A percentile compares a stretch with the other conserved stretches of the same genome.
These are phyloP conservation scores for Helicolenus hilgendorfi DNA, from an alignment of 2,797 vertebrate species.

Conservation along the genomic window DNA sequence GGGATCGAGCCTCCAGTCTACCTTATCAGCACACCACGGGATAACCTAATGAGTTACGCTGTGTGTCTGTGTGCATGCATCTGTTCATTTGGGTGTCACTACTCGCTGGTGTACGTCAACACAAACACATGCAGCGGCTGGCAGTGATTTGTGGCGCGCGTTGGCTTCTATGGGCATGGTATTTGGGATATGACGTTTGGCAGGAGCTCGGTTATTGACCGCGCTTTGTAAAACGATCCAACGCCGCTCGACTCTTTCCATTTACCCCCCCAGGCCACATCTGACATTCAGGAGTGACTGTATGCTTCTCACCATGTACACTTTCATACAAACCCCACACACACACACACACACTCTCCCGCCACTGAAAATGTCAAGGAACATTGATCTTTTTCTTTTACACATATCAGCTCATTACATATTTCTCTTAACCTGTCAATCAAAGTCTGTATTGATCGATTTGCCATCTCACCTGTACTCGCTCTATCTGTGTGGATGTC, in stretches of 20 bases:
- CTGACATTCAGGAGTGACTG: slow-evolving; percentile 81
- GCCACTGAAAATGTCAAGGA: slow-evolving; percentile 73
- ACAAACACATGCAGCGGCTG: not conserved
- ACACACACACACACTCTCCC: not conserved
- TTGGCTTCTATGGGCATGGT: slow-evolving; percentile 36
- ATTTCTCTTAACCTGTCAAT: slow-evolving; percentile 65
- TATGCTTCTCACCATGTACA: slow-evolving; percentile 10
- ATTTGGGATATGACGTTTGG: slow-evolving; percentile 64
- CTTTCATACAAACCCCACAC: not conserved
- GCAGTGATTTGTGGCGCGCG: not conserved
- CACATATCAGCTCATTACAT: slow-evolving; percentile 35
- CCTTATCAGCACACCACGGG: slow-evolving; percentile 68
- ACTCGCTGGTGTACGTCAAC: not conserved
- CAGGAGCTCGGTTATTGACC: slow-evolving; percentile 68
- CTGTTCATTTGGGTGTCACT: slow-evolving; percentile 16
- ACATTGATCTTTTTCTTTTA: slow-evolving; percentile 58
- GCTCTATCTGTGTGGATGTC: slow-evolving; percentile 26
- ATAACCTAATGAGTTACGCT: slow-evolving; percentile 45
- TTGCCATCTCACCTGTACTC: slow-evolving; percentile 21
- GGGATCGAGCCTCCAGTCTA: slow-evolving; percentile 25
- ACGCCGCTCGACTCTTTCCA: slow-evolving; percentile 52
- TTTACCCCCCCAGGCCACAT: slow-evolving; percentile 61
- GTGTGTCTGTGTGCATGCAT: slow-evolving; percentile 15
- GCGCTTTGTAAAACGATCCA: slow-evolving; percentile 71
- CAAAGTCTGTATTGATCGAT: slow-evolving; percentile 69